Evolutionary conservation across 2,797 vertebrate species (phyloP).

Genomic region (Sylvilagus floridanus): DNA sequence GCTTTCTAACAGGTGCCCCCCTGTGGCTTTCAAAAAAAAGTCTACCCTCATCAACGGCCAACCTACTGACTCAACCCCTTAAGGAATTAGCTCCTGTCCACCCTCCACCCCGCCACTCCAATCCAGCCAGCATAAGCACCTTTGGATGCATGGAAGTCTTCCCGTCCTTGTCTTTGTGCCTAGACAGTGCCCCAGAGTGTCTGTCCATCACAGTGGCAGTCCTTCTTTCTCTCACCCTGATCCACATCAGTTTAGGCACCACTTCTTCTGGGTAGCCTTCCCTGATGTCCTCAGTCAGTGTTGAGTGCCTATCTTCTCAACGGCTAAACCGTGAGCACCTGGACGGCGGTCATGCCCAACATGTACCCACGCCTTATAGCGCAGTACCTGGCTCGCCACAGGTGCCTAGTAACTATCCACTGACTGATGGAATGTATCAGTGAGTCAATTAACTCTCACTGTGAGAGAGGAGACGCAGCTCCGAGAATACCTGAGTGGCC

Average conservation of each 20-base stretch:
- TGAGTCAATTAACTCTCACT: background rate
- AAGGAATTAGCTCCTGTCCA: background rate
- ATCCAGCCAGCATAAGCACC: background rate
- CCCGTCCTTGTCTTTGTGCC: background rate
- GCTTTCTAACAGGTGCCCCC: background rate
- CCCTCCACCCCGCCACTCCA: accelerated
- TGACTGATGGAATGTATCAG: background rate
- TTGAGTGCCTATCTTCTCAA: background rate
- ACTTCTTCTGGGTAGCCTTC: background rate
- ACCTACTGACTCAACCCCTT: background rate
- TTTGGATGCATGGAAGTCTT: background rate
- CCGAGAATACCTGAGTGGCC: background rate
- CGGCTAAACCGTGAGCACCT: background rate
- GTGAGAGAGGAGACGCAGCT: background rate
- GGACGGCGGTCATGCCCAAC: background rate
- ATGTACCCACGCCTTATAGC: accelerated
- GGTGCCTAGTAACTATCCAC: background rate
- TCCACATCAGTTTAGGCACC: background rate
- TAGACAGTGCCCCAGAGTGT: accelerated
- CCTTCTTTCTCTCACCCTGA: background rate
- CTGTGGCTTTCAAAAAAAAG: background rate
- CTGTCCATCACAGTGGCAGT: accelerated
- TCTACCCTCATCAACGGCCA: background rate
- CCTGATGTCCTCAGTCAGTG: background rate
- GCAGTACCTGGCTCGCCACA: accelerated